phyloP scores from a whole-genome alignment of 1,140 invertebrate species.

The Hesperophylax magnus region DNA sequence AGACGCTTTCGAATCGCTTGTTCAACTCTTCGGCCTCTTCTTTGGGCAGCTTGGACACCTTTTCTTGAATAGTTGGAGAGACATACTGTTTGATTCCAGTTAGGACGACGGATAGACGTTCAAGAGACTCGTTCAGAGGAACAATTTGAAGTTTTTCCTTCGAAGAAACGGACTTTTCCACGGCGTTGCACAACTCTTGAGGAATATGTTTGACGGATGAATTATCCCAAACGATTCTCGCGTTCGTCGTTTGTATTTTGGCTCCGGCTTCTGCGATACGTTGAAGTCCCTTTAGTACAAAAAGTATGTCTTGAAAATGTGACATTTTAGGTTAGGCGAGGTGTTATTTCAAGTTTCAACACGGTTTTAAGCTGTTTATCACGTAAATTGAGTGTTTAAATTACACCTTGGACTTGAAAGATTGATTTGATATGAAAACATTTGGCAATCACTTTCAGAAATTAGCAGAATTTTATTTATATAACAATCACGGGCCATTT shows the following conservation, averaged over 20 bases:
- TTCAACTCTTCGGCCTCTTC: conserved; percentile 51
- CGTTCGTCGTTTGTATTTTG: conserved; percentile 59
- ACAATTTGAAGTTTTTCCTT: background rate
- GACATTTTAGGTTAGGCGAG: conserved; percentile 66
- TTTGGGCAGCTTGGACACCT: conserved; percentile 21
- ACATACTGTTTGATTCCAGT: conserved; percentile 46
- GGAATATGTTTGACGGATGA: conserved; percentile 50
- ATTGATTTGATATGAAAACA: too few species aligned
- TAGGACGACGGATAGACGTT: conserved; percentile 40
- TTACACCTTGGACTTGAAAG: too few species aligned
- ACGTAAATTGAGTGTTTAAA: too few species aligned
- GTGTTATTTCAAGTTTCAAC: too few species aligned
- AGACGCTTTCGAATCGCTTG: conserved; percentile 51
- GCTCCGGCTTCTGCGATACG: conserved; percentile 73
- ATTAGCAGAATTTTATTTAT: too few species aligned
- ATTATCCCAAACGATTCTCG: conserved; percentile 55
- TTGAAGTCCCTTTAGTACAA: conserved; percentile 74
- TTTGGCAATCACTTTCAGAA: too few species aligned
- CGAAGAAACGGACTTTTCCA: background rate
- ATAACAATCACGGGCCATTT: too few species aligned
- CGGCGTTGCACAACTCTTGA: conserved; percentile 19
- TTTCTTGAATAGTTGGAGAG: conserved; percentile 14
- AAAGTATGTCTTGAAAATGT: conserved; percentile 72
- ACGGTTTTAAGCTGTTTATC: too few species aligned
- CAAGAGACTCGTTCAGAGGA: conserved; percentile 35